phyloP scores from a whole-genome alignment of 2,113 vertebrate species.

The Strigops habroptila region DNA sequence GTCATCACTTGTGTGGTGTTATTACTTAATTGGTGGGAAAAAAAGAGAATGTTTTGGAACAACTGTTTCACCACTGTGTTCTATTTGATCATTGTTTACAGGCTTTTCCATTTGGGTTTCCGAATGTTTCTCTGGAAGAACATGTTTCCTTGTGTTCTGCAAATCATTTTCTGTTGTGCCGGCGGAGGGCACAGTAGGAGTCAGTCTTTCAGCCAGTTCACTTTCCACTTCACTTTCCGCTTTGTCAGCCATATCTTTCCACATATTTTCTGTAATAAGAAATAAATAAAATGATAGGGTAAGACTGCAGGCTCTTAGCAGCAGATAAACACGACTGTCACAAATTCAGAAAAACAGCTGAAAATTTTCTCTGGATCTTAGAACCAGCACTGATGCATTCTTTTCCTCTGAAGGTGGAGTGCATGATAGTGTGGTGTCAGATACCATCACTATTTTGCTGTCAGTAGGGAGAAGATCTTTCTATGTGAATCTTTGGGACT shows the following conservation, averaged over 20 bases:
- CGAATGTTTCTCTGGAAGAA: background rate
- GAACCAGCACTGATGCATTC: background rate
- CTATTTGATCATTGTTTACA: background rate
- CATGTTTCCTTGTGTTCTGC: background rate
- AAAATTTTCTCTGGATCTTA: background rate
- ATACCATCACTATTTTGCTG: background rate
- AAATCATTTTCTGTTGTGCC: background rate
- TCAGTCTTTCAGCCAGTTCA: constrained; percentile 13
- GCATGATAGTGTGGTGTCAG: background rate
- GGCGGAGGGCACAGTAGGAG: background rate
- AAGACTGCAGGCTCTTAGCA: background rate
- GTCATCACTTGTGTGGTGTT: background rate
- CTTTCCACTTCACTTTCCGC: constrained; percentile 16
- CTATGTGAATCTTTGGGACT: background rate
- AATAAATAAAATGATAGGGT: background rate
- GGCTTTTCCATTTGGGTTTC: constrained; percentile 16
- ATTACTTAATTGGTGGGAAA: constrained; percentile 56
- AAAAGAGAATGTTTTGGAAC: constrained; percentile 33
- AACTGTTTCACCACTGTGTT: background rate
- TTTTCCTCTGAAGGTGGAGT: background rate
- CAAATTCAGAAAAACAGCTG: background rate
- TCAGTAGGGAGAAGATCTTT: background rate
- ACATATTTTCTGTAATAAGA: constrained; percentile 10
- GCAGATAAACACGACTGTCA: background rate
- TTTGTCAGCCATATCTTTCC: constrained; percentile 1